Evolutionary conservation across 2,888 invertebrate species (phyloP).

Genomic region (Agrochola litura): DNA sequence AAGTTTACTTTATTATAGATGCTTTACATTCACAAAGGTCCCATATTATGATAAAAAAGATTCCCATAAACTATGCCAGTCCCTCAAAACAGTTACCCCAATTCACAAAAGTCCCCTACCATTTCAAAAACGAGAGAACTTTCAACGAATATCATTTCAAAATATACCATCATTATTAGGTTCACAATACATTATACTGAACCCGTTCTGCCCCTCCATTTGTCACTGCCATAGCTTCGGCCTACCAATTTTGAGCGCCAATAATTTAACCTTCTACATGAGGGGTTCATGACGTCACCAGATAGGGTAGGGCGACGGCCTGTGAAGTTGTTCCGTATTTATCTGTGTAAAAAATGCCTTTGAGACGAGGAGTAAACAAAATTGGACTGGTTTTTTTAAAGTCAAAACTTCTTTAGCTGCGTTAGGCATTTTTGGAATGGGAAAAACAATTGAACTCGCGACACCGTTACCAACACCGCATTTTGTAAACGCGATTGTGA

Average conservation of each 20-base stretch:
- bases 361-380: background rate
- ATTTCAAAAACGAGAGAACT: constrained; percentile 16
- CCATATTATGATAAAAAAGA: background rate
- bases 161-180: constrained; percentile 51
- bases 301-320: constrained; percentile 38
- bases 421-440: too few species aligned
- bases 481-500: too few species aligned
- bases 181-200: constrained; percentile 48
- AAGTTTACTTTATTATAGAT: background rate
- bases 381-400: too few species aligned
- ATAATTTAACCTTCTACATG: constrained; percentile 65
- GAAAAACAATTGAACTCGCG: too few species aligned
- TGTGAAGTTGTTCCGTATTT: constrained; percentile 35
- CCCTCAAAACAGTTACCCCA: background rate
- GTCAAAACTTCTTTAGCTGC: too few species aligned
- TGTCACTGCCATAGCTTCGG: constrained; percentile 63
- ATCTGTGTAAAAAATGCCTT: constrained; percentile 35
- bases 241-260: constrained; percentile 70
- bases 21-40: background rate
- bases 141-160: constrained; percentile 32
- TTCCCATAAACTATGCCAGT: background rate
- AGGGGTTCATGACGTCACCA: constrained; percentile 55
- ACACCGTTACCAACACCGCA: too few species aligned
- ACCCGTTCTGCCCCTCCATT: constrained; percentile 56
- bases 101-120: constrained; percentile 1